Evolutionary conservation across 2,888 invertebrate genomes (phyloP).

Genomic region (Caenorhabditis sulstoni): DNA sequence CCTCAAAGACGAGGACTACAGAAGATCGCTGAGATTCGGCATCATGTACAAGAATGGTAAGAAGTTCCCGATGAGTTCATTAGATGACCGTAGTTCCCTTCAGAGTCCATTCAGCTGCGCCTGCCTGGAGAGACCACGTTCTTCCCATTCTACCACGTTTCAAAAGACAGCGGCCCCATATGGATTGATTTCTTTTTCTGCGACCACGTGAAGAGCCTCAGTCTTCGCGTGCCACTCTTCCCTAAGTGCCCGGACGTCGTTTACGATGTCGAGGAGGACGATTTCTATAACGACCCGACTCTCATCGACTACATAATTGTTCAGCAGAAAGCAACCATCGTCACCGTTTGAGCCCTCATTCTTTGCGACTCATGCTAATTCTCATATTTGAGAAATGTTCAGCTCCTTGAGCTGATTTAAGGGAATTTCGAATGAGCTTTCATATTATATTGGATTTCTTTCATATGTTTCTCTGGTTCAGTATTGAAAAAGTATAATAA

Average conservation of each 20-base stretch:
- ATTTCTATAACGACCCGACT: not conserved
- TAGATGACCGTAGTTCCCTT: not conserved
- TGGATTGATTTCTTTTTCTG: constrained; percentile 34
- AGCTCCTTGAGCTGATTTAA: too few relatives aligned
- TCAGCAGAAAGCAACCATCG: not conserved
- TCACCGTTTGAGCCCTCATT: not conserved
- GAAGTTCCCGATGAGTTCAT: not conserved
- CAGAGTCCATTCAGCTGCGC: constrained; percentile 19
- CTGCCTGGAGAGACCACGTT: constrained; percentile 10
- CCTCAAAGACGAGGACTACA: constrained; percentile 10
- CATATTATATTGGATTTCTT: too few relatives aligned
- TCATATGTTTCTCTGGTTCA: too few relatives aligned
- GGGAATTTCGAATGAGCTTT: too few relatives aligned
- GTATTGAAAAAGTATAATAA: too few relatives aligned
- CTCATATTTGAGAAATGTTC: too few relatives aligned
- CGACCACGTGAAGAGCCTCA: constrained; percentile 15
- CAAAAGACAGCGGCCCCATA: not conserved
- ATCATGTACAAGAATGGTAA: constrained; percentile 12
- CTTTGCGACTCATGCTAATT: too few relatives aligned
- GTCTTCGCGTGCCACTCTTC: constrained; percentile 11
- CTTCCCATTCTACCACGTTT: constrained; percentile 16
- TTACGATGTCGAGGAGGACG: constrained; percentile 1
- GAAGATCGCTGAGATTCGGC: constrained; percentile 14
- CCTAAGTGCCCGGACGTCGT: not conserved
- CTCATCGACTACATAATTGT: not conserved